A percentile compares a stretch with the other conserved stretches of the same genome.
These are phyloP conservation scores for Parasteatoda lunata DNA, from an alignment of 2,888 invertebrate genomes.

Conservation along the genomic window DNA sequence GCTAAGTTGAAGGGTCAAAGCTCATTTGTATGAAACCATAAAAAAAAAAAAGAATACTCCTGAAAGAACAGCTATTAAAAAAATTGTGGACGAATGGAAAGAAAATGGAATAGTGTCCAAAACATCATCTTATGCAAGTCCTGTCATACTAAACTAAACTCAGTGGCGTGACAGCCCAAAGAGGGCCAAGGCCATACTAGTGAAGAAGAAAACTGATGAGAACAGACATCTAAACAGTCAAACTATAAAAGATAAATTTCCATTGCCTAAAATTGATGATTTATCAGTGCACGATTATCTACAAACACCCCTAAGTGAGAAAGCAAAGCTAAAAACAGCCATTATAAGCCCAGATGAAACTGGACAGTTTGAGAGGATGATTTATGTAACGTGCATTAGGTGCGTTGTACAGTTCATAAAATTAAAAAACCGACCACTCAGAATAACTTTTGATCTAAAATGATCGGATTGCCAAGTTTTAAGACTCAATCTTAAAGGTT, in stretches of 20 bases:
- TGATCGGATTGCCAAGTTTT: too few relatives aligned
- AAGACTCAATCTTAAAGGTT: too few relatives aligned
- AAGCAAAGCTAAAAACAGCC: slow-evolving; percentile 3
- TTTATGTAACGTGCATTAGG: not conserved
- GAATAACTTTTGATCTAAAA: too few relatives aligned
- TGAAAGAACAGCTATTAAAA: not conserved
- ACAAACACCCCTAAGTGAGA: not conserved
- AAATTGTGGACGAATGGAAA: not conserved
- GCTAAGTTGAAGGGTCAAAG: not conserved
- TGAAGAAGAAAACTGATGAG: not conserved
- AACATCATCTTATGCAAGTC: not conserved
- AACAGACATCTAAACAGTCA: slow-evolving; percentile 6
- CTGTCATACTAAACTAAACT: too few relatives aligned
- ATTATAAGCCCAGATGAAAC: not conserved
- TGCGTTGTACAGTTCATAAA: too few relatives aligned
- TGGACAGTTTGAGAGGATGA: not conserved
- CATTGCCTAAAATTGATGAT: not conserved
- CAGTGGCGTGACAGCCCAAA: too few relatives aligned
- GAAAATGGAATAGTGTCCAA: not conserved
- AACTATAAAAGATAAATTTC: slow-evolving; percentile 13
- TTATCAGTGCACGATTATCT: not conserved
- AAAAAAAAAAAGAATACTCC: not conserved
- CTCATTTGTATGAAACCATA: not conserved
- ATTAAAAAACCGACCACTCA: too few relatives aligned
- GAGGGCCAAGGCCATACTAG: too few relatives aligned